Evolutionary conservation across 2,113 vertebrate genomes (phyloP), one percentile per base, ranked within the genome.

Genomic region (Ctenomys sociabilis): DNA sequence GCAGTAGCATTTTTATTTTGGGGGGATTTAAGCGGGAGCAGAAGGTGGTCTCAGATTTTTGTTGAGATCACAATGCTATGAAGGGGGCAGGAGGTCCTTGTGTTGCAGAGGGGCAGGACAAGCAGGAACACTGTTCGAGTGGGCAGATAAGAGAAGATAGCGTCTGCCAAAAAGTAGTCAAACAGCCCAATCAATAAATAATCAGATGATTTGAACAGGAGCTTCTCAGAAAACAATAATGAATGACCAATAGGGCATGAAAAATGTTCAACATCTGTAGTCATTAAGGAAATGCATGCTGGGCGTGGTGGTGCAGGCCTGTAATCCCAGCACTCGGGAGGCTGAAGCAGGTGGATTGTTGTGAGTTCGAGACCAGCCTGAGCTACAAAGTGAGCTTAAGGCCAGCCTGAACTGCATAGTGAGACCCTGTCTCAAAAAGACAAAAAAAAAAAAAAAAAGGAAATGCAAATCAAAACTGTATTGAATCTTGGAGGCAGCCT

Each of bases 1-100:
- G 35, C 77, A 72, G 17, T 45, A 85, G 72, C 88, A 91, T 91
- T 94, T 80, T 59, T 89, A 52, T 19, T 77, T 88, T 81, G 16
- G 85, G 84, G 89, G 19, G 16, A 64, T 91, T 88, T 80, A 87
- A 78, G 81, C 32, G 83, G 40, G 75, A 95, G 40, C 5, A 66
- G 37, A 86, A 68, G 32, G 32, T 32, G 24, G 57, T 91, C 49
- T 95, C 24, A 72, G 66, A 72, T 30, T 7, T 7, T 64, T 66
- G 32, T 66, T 64, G 72, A 94, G 52, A 32, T 77, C 78, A 87
- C 32, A 24, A 1, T 83, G 43, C 35, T 28, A 35, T 75, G 78
- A 16, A 4, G 22, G 26, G 40, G 24, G 49, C n/a, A 77, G 35
- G 85, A 80, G 35, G 43, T 61, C 57, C 78, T 30, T 64, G 22